Conservation (phyloP, 2,797 vertebrate genomes). For the Etheostoma perlongum region DNA sequence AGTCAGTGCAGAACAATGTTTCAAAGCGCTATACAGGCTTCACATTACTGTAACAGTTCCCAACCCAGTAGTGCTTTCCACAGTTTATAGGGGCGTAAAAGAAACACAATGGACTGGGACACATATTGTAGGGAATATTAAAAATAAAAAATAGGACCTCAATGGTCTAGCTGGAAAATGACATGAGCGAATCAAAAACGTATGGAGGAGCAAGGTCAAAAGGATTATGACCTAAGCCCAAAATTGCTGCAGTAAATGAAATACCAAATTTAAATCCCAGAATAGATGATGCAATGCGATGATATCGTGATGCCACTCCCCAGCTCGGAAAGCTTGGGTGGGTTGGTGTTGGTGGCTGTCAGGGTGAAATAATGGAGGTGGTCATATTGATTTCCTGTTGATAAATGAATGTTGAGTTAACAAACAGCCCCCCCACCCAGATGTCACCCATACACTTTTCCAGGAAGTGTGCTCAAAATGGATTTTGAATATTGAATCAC, state of each 20-base stretch:
- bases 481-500: slow-evolving; percentile 13
- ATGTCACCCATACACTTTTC: neutral
- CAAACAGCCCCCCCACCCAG: neutral
- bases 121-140: neutral
- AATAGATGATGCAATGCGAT: slow-evolving; percentile 4
- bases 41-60: neutral
- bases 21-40: neutral
- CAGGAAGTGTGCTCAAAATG: neutral
- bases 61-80: neutral
- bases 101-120: neutral
- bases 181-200: neutral
- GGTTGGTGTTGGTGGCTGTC: neutral
- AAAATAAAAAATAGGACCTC: neutral
- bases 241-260: neutral
- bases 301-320: slow-evolving; percentile 11
- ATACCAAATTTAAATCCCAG: neutral
- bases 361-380: slow-evolving; percentile 14
- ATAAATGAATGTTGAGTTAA: slow-evolving; percentile 24
- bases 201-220: no score
- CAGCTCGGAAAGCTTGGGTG: neutral
- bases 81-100: neutral
- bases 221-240: neutral
- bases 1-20: neutral
- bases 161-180: neutral
- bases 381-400: slow-evolving; percentile 34